Evolutionary conservation across 2,888 invertebrate genomes (phyloP), one percentile per base, ranked within the genome.

Genomic region (Neria commutata): DNA sequence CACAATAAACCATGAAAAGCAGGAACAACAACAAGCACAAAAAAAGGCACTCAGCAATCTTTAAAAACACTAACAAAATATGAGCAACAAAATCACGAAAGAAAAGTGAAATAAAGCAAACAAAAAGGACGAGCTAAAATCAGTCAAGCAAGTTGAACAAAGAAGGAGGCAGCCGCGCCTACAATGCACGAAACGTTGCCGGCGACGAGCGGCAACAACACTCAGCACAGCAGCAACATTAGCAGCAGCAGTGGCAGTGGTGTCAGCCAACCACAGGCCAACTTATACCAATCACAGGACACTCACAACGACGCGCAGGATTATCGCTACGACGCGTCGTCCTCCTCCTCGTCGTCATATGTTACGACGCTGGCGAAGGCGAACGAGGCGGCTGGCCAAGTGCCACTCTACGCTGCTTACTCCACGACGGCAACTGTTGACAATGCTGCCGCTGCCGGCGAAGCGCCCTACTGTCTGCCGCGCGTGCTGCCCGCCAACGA

Each of bases 111-210:
- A 11, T 23, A 54, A 47, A 8, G n/a, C n/a, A n/a, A n/a, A n/a
- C n/a, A n/a, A n/a, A n/a, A n/a, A n/a, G n/a, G n/a, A n/a, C n/a
- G n/a, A n/a, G n/a, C n/a, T n/a, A 14, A 48, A 50, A 29, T 33
- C n/a, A 21, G 17, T 11, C 50, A 40, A 37, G 37, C 24, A 14
- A n/a, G 10, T 33, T 37, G 23, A 16, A 29, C 40, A 33, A 17
- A 5, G 17, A 19, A 14, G 11, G 16, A 46, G 14, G 1, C 24
- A n/a, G 14, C 6, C 50, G 11, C 26, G 19, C 37, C 51, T 48
- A 23, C 56, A 56, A 61, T 62, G 62, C 53, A 62, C 45, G 62
- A 62, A 40, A 58, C 56, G 56, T 46, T 62, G 25, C 49, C 58
- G 48, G 17, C 54, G 29, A 17, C 61, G 53, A 40, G 21, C 40